phyloP scores from a whole-genome alignment of 2,888 invertebrate genomes.

The Nowickia ferox region DNA sequence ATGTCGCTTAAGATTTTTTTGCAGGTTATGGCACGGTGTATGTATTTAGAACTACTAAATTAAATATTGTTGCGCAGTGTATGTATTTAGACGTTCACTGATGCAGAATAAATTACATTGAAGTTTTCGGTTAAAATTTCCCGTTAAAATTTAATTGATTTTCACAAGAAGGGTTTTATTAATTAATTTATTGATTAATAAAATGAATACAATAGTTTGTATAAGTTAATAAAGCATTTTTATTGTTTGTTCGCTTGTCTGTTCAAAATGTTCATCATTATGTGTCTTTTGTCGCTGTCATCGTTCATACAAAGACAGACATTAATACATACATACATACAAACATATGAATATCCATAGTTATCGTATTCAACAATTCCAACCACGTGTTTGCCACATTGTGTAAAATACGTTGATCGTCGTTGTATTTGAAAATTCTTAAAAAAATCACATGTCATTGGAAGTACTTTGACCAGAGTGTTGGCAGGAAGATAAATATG shows the following conservation, averaged over 20 bases:
- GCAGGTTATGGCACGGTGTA: too few species aligned
- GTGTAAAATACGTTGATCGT: conserved; percentile 36
- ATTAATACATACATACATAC: too few species aligned
- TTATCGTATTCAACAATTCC: conserved; percentile 60
- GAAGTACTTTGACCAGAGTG: conserved; percentile 40
- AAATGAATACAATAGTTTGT: neutral
- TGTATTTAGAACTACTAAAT: too few species aligned
- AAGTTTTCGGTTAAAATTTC: neutral
- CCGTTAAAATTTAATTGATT: conserved; percentile 4
- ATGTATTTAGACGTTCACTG: too few species aligned
- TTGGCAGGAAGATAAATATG: conserved; percentile 39
- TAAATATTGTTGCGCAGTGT: too few species aligned
- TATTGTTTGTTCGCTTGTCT: neutral
- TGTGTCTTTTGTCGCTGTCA: conserved; percentile 4
- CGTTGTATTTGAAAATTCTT: conserved; percentile 30
- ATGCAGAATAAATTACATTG: too few species aligned
- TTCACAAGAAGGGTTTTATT: neutral
- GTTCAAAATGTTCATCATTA: neutral
- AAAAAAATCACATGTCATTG: conserved; percentile 45
- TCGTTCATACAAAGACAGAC: neutral
- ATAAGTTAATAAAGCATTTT: neutral
- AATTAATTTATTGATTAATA: neutral
- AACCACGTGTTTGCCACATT: conserved; percentile 71
- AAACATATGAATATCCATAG: neutral
- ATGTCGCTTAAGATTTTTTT: too few species aligned